Percentiles rank a stretch among this genome's conserved stretches.
Conservation (phyloP, 2,113 vertebrate genomes). For the Arothron firmamentum region DNA sequence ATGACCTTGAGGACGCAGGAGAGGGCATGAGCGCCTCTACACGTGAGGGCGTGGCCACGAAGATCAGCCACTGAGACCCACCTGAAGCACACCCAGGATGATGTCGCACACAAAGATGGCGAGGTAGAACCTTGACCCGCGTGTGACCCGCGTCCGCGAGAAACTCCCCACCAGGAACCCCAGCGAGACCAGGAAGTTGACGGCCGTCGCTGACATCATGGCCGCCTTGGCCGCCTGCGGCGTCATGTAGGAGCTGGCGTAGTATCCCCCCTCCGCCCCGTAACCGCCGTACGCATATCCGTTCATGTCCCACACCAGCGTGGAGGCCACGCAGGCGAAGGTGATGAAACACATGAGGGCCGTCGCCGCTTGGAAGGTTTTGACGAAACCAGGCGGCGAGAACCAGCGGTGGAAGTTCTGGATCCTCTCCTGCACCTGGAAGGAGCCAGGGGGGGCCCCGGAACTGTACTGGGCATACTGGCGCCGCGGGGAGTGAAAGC, state of each 20-base stretch:
- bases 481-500: constrained; percentile 54
- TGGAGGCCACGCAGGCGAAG: constrained; percentile 85
- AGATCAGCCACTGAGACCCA: constrained; percentile 15
- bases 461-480: constrained; percentile 46
- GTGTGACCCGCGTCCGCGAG: constrained; percentile 69
- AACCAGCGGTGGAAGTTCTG: constrained; percentile 83
- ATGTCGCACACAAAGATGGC: constrained; percentile 73
- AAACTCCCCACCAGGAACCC: constrained; percentile 77
- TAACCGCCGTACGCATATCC: constrained; percentile 58
- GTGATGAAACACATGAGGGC: constrained; percentile 78
- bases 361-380: constrained; percentile 66
- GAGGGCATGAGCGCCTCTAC: not conserved
- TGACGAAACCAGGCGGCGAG: constrained; percentile 79
- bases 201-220: constrained; percentile 82
- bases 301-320: constrained; percentile 83
- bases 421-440: constrained; percentile 71
- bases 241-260: constrained; percentile 72
- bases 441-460: constrained; percentile 51
- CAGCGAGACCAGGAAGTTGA: constrained; percentile 79
- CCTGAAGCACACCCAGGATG: constrained; percentile 76
- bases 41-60: not conserved
- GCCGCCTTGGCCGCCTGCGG: constrained; percentile 81
- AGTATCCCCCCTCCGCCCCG: constrained; percentile 25
- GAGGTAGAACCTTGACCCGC: constrained; percentile 80
- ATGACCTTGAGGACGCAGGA: constrained; percentile 40